These are phyloP conservation scores for Salticus scenicus DNA, from an alignment of 2,888 invertebrate genomes.

Conservation along the genomic window DNA sequence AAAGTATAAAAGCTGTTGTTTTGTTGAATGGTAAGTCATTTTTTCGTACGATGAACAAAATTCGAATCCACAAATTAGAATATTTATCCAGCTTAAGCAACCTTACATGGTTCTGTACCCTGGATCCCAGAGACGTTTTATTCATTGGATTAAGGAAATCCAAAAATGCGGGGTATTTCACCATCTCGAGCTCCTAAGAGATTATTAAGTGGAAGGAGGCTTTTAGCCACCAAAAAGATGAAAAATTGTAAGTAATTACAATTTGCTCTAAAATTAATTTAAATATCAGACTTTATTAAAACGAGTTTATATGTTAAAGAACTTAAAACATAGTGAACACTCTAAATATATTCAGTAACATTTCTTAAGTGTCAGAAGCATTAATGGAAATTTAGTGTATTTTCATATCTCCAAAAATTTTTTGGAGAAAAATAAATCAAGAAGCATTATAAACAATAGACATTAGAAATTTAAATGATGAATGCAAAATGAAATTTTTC, in stretches of 20 bases:
- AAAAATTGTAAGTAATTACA: conserved; percentile 9
- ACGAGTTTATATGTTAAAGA: too few relatives aligned
- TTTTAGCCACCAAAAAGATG: not conserved
- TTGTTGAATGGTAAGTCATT: not conserved
- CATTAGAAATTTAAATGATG: too few relatives aligned
- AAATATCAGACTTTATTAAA: too few relatives aligned
- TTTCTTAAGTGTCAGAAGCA: too few relatives aligned
- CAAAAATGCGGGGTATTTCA: not conserved
- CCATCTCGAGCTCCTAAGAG: not conserved
- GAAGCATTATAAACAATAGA: too few relatives aligned
- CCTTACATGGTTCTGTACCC: conserved; percentile 1
- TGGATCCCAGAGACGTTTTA: not conserved
- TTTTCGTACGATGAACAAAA: conserved; percentile 25
- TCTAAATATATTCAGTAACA: too few relatives aligned
- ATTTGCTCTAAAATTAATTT: too few relatives aligned
- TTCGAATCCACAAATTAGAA: conserved; percentile 6
- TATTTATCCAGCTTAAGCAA: not conserved
- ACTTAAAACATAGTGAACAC: too few relatives aligned
- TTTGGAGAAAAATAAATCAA: too few relatives aligned
- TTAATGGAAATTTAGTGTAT: too few relatives aligned
- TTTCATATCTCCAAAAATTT: too few relatives aligned
- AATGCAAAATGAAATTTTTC: too few relatives aligned
- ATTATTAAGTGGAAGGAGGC: not conserved
- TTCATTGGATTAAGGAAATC: not conserved
- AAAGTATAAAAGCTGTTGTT: not conserved